Base-by-base conservation (phyloP, 35 echinoderm and acorn worm genomes). In the Heliocidaris erythrogramma region DNA sequence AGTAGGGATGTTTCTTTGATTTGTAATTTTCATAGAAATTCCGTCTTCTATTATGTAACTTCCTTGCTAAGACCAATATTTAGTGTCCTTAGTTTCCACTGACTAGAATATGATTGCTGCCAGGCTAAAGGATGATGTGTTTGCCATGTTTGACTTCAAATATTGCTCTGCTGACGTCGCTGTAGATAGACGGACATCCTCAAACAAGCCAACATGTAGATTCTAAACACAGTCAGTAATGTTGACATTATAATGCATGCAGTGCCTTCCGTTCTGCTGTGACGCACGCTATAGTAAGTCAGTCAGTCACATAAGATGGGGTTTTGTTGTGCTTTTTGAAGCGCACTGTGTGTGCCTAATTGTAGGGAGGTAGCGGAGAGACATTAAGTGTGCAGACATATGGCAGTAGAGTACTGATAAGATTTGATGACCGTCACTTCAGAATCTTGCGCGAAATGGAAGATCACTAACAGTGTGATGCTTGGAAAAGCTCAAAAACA, bases 221-320 rank as follows among this genome's bases (percentile, higher is more conserved):
- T 78, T 78, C 65, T 78, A 78, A 78, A 78, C 65, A 78, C 65
- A 78, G 65, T 78, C 65, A n/a, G 65, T 78, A n/a, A 78, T 78
- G 65, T 78, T 78, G 65, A 78, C 65, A 78, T 78, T 78, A 78
- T n/a, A 78, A 78, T 78, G 65, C 18, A 78, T 78, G 65, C 21
- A 78, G 65, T 78, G 65, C 21, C 65, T 78, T 78, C 2, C 21
- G 65, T 78, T 78, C 21, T 78, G 65, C 65, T n/a, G 65, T 78
- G 65, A 78, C 17, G 65, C 65, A 78, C 65, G n/a, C 65, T 18
- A 27, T 78, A 5, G 18, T 21, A 4, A 78, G 21, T 21, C 21
- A 78, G 18, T 78, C 21, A 27, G 65, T 78, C 65, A 78, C 65
- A 78, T 78, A 18, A 78, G 65, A 17, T 78, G 65, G 35, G 35